Conservation (phyloP, 2,797 vertebrate genomes). For the Iguana delicatissima region DNA sequence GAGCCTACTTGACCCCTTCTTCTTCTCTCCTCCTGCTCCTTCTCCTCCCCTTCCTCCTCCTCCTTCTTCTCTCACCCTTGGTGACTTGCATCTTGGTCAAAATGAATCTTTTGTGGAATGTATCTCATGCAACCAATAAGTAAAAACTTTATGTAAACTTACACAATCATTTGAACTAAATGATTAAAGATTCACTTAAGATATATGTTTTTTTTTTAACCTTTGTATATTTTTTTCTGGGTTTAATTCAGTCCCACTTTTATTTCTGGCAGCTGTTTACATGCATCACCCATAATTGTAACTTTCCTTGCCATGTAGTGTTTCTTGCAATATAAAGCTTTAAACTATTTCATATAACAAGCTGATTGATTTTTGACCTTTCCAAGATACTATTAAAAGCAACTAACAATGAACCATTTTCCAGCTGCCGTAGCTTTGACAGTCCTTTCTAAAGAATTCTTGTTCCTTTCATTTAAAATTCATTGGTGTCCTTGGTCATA, state of each 20-base stretch:
- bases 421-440: slow-evolving; percentile 50
- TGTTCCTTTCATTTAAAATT: slow-evolving; percentile 78
- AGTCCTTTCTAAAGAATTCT: slow-evolving; percentile 61
- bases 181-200: too few relatives aligned
- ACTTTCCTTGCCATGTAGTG: not conserved
- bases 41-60: too few relatives aligned
- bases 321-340: slow-evolving; percentile 36
- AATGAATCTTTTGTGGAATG: not conserved
- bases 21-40: not conserved
- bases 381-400: slow-evolving; percentile 64
- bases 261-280: not conserved
- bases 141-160: not conserved
- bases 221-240: not conserved
- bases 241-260: not conserved
- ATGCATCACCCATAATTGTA: not conserved
- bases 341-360: slow-evolving; percentile 57
- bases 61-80: too few relatives aligned
- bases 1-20: too few relatives aligned
- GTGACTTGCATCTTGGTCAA: too few relatives aligned
- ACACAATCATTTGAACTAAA: not conserved
- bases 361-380: slow-evolving; percentile 72
- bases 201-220: not conserved
- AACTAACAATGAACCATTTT: slow-evolving; percentile 66
- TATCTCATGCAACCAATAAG: not conserved
- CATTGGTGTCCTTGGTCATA: slow-evolving; percentile 71